Evolutionary conservation across 2,888 invertebrate genomes (phyloP).

Genomic region (Pseudococcus jackbeardsleyi): DNA sequence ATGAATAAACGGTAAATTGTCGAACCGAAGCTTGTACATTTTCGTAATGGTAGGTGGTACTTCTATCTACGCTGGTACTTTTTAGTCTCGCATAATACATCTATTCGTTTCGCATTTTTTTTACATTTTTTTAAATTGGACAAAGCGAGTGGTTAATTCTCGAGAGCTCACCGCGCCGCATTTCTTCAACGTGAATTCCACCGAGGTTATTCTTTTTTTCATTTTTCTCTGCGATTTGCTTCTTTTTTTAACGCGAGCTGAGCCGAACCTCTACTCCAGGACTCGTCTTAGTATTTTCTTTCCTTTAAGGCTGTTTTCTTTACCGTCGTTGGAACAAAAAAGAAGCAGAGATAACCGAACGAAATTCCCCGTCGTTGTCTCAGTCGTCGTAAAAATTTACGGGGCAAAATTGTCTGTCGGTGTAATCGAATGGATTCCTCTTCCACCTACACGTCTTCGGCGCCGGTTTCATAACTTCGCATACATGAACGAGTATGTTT

Average conservation of each 20-base stretch:
- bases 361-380: not conserved
- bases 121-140: conserved; percentile 1
- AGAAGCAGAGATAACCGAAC: not conserved
- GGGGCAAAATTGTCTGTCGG: not conserved
- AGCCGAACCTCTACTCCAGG: not conserved
- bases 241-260: not conserved
- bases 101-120: not conserved
- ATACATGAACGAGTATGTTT: not conserved
- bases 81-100: not conserved
- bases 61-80: not conserved
- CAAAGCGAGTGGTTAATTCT: conserved; percentile 4
- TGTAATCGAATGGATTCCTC: not conserved
- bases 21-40: not conserved
- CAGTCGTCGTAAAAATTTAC: conserved; percentile 2
- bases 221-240: not conserved
- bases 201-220: not conserved
- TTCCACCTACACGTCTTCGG: not conserved
- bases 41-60: not conserved
- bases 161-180: not conserved
- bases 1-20: not conserved
- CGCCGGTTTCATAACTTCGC: not conserved
- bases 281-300: not conserved
- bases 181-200: not conserved
- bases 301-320: not conserved
- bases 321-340: not conserved